Evolutionary conservation across 2,888 invertebrate species (phyloP), one percentile per base, ranked within the genome.

Genomic region (Oasisia sp.): DNA sequence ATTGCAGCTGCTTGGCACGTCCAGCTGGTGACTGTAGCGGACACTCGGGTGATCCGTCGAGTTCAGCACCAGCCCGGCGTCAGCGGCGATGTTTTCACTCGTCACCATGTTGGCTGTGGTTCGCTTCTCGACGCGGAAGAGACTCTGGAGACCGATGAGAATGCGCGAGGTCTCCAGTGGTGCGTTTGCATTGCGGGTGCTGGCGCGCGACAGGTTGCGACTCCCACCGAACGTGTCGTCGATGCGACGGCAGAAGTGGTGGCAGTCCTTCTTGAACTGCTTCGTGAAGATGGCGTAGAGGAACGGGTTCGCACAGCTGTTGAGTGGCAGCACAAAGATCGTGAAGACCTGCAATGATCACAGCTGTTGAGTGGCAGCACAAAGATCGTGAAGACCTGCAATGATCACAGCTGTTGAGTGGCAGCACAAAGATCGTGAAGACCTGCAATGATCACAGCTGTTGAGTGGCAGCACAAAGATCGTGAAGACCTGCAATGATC

Each of bases 181-280:
- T 27, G 32, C n/a, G 91, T 91, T 91, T 8, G 19, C 45, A 32
- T 93, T 93, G 19, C 95, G 93, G 9, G 94, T 94, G 91, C 94
- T 95, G 32, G 94, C 94, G 32, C 95, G 94, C 44, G 95, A 95
- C 90, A 95, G 94, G 92, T 95, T 95, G 9, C 95, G 93, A 27
- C 95, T 94, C 89, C 95, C 94, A n/a, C 95, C 94, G 74, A 74
- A 19, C 7, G 95, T 95, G 92, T 96, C 99, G 96, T 99, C 99
- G 95, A 99, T 98, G 32, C 99, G 98, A 96, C 99, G 99, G 97
- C 99, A 99, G 93, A 99, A 98, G 96, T 98, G 97, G 4, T 99
- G 98, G 97, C 99, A 99, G 97, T 99, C 96, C 93, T 95, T 95
- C n/a, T 95, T 94, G 93, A 96, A 96, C 93, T 96, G 95, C 92